phyloP scores from a whole-genome alignment of 1,140 invertebrate species.

The Drosophila saltans region DNA sequence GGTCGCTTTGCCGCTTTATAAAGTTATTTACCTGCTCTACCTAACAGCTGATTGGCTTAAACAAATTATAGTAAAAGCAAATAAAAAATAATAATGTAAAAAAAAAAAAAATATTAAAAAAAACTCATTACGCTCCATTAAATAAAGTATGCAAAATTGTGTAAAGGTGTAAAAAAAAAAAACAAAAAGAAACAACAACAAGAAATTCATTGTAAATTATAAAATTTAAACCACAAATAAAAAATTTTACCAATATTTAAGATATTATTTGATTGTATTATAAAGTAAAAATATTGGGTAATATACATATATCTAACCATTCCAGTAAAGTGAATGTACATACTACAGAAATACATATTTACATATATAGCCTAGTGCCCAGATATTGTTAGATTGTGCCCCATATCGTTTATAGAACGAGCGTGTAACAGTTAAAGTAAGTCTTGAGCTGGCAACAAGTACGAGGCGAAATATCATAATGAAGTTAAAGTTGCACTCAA shows the following conservation, averaged over 20 bases:
- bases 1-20: constrained; percentile 19
- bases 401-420: constrained; percentile 66
- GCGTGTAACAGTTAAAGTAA: constrained; percentile 49
- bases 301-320: constrained; percentile 2
- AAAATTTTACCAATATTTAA: not conserved
- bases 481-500: constrained; percentile 45
- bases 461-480: constrained; percentile 44
- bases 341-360: not conserved
- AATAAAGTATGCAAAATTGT: constrained; percentile 38
- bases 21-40: constrained; percentile 16
- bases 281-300: constrained; percentile 35
- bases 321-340: constrained; percentile 43
- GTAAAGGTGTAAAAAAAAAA: constrained; percentile 28
- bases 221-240: constrained; percentile 18
- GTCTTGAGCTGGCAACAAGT: constrained; percentile 27
- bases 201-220: constrained; percentile 4
- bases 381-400: constrained; percentile 38
- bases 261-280: constrained; percentile 22
- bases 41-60: constrained; percentile 25
- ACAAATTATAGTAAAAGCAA: constrained; percentile 12
- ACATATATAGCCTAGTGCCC: not conserved
- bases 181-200: not conserved
- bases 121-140: constrained; percentile 46
- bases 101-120: constrained; percentile 22
- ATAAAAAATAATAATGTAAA: constrained; percentile 5